These are phyloP conservation scores for Caenorhabditis sp. DNA, from an alignment of 2,888 invertebrate genomes.

Conservation along the genomic window DNA sequence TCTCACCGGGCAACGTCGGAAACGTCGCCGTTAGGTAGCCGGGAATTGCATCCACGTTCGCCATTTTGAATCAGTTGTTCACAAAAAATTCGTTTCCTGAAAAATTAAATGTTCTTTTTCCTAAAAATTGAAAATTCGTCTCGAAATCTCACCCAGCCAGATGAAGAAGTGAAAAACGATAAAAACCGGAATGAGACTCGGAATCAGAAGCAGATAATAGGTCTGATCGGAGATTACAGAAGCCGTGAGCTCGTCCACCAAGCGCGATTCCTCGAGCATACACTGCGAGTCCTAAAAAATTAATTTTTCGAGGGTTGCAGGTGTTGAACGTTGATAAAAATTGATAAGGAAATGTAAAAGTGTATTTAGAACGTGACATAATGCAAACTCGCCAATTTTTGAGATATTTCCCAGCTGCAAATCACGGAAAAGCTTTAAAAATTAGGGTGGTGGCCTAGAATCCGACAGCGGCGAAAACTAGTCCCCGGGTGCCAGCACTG, in stretches of 20 bases:
- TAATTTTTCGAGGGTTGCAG: background rate
- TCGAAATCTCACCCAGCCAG: constrained; percentile 61
- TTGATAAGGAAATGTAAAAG: background rate
- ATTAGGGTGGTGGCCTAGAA: constrained; percentile 4
- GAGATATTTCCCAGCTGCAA: too few relatives aligned
- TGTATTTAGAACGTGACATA: too few relatives aligned
- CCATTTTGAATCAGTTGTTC: constrained; percentile 69
- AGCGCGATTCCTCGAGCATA: constrained; percentile 56
- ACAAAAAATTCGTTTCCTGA: constrained; percentile 70
- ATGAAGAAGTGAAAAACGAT: constrained; percentile 65
- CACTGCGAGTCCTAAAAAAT: constrained; percentile 25
- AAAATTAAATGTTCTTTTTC: constrained; percentile 1
- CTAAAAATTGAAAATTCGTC: too few relatives aligned
- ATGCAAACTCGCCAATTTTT: too few relatives aligned
- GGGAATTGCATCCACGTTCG: constrained; percentile 66
- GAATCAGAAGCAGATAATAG: constrained; percentile 64
- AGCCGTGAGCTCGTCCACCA: constrained; percentile 63
- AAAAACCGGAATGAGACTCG: constrained; percentile 65
- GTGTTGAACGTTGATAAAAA: background rate
- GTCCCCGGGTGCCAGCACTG: constrained; percentile 13
- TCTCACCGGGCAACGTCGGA: constrained; percentile 71
- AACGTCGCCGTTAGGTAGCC: constrained; percentile 68
- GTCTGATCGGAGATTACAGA: constrained; percentile 58
- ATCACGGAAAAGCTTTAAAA: background rate
- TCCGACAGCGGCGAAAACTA: background rate